phyloP scores from a whole-genome alignment of 2,797 vertebrate genomes.

The Muraenolepis orangiensis region DNA sequence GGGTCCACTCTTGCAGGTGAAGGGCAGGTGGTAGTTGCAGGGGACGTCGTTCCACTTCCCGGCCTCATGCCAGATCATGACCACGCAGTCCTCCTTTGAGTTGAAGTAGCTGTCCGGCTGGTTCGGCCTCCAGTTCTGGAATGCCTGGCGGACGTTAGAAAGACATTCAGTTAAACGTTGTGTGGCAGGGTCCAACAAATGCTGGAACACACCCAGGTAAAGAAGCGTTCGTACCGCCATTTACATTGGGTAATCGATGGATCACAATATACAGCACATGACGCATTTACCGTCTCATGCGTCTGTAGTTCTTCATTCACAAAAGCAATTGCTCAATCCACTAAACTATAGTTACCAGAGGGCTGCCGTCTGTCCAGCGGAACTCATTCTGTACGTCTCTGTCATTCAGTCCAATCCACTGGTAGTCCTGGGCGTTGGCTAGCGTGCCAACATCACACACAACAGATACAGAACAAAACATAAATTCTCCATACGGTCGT shows the following conservation, averaged over 20 bases:
- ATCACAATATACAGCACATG: not conserved
- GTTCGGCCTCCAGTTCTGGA: constrained; percentile 91
- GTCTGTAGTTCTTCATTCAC: not conserved
- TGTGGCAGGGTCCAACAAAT: not conserved
- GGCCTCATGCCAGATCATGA: constrained; percentile 91
- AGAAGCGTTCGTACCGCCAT: not conserved
- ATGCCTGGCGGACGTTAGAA: constrained; percentile 68
- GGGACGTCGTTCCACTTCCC: constrained; percentile 95
- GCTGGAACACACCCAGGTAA: not conserved
- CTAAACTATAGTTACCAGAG: constrained; percentile 77
- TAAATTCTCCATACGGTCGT: not conserved
- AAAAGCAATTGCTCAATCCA: not conserved
- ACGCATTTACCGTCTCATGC: not conserved
- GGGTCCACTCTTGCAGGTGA: constrained; percentile 91
- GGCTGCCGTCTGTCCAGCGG: constrained; percentile 88
- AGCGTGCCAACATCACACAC: not conserved
- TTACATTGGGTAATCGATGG: not conserved
- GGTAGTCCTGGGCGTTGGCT: constrained; percentile 80
- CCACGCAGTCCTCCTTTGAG: constrained; percentile 88
- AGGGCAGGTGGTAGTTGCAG: constrained; percentile 94
- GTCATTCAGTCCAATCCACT: constrained; percentile 96
- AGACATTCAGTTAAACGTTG: not conserved
- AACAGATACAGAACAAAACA: not conserved
- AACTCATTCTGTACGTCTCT: constrained; percentile 87
- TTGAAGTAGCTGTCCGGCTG: constrained; percentile 92